A percentile compares a stretch with the other conserved stretches of the same genome.
These are phyloP conservation scores for Eucera pruinosa DNA, from an alignment of 2,888 invertebrate genomes.

Conservation along the genomic window DNA sequence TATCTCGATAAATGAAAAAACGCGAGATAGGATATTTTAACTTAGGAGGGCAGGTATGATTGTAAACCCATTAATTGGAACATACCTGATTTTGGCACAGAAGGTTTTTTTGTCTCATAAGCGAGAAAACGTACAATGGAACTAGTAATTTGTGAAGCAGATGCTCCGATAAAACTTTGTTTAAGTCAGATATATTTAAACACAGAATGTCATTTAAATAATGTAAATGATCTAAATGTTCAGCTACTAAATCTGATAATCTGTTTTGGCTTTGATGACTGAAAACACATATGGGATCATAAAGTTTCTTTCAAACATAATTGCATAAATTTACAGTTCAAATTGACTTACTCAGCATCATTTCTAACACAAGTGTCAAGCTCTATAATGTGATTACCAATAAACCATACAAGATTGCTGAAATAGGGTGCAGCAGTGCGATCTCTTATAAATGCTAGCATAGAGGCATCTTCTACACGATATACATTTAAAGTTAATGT, in stretches of 20 bases:
- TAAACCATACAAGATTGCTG: slow-evolving; percentile 99
- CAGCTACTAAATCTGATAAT: slow-evolving; percentile 96
- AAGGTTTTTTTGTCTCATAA: slow-evolving; percentile 85
- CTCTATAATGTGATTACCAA: slow-evolving; percentile 98
- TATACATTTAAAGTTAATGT: slow-evolving; percentile 99
- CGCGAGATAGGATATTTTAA: no score
- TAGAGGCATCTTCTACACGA: slow-evolving; percentile 95
- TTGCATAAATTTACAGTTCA: slow-evolving; percentile 14
- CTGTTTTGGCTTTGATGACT: slow-evolving; percentile 96
- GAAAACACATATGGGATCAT: slow-evolving; percentile 40
- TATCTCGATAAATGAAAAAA: no score
- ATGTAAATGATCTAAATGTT: slow-evolving; percentile 98
- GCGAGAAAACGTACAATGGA: slow-evolving; percentile 96
- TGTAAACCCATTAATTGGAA: slow-evolving; percentile 63
- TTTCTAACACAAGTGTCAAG: slow-evolving; percentile 97
- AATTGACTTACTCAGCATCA: slow-evolving; percentile 94
- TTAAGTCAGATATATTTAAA: slow-evolving; percentile 95
- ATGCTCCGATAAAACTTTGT: slow-evolving; percentile 97
- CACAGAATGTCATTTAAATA: slow-evolving; percentile 98
- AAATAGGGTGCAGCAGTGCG: slow-evolving; percentile 99
- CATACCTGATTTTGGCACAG: slow-evolving; percentile 81
- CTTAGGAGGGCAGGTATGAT: no score
- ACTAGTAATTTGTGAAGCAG: slow-evolving; percentile 96
- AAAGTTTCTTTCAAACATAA: neutral
- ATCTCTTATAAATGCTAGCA: slow-evolving; percentile 97